Evolutionary conservation across 2,113 vertebrate species (phyloP).

Genomic region (Aphelocoma coerulescens): DNA sequence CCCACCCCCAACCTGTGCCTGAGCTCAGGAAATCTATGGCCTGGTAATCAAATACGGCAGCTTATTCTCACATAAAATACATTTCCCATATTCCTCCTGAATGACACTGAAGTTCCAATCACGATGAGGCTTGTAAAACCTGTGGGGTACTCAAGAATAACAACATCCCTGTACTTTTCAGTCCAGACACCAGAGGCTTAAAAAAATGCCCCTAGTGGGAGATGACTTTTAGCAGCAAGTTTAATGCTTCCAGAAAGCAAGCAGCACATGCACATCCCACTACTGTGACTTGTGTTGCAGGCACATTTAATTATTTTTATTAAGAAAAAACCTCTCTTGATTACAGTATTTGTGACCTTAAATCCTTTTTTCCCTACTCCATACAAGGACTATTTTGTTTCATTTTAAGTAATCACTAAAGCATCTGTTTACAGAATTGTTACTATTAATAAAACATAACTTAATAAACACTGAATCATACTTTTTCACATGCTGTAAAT

Average conservation of each 20-base stretch:
- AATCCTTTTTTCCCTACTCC: background rate
- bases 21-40: background rate
- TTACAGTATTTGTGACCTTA: background rate
- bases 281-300: background rate
- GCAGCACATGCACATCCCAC: background rate
- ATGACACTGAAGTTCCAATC: background rate
- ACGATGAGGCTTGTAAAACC: background rate
- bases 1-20: rapidly evolving
- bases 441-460: slow-evolving; percentile 47
- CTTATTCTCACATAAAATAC: background rate
- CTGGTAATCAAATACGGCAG: rapidly evolving
- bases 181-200: background rate
- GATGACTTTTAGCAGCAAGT: background rate
- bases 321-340: background rate
- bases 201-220: background rate
- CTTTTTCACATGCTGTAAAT: slow-evolving; percentile 30
- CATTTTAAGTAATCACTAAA: slow-evolving; percentile 39
- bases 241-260: background rate
- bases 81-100: background rate
- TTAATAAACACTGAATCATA: slow-evolving; percentile 46
- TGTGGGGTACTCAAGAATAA: background rate
- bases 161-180: background rate
- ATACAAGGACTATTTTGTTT: slow-evolving; percentile 8
- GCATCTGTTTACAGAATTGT: slow-evolving; percentile 49
- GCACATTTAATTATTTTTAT: background rate